A percentile compares a stretch with the other conserved stretches of the same genome.
These are phyloP conservation scores for Erannis defoliaria DNA, from an alignment of 2,888 invertebrate genomes.

Conservation along the genomic window DNA sequence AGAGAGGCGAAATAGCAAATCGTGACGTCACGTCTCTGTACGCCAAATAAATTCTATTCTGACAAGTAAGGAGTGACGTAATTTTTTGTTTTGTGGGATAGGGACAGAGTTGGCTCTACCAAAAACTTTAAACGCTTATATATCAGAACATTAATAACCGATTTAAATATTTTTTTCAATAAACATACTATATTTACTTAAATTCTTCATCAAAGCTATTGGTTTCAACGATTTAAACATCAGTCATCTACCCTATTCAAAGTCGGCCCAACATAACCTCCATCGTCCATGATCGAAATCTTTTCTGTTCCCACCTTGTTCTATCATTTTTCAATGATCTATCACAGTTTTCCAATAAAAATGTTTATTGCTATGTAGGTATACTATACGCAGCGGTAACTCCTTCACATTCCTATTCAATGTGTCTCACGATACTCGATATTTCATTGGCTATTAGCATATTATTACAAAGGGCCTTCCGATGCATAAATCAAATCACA, in stretches of 20 bases:
- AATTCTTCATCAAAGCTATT: too few relatives aligned
- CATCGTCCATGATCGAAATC: background rate
- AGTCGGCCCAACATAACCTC: background rate
- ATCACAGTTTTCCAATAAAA: conserved; percentile 25
- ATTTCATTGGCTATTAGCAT: conserved; percentile 32
- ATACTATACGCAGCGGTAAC: conserved; percentile 1
- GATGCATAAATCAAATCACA: conserved; percentile 42
- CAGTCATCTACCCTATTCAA: background rate
- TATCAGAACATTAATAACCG: too few relatives aligned
- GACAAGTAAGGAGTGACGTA: too few relatives aligned
- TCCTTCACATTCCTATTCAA: conserved; percentile 15
- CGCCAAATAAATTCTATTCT: too few relatives aligned
- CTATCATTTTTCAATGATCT: conserved; percentile 21
- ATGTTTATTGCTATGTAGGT: conserved; percentile 12
- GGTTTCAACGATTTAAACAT: too few relatives aligned
- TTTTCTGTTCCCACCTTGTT: conserved; percentile 11
- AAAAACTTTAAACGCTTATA: too few relatives aligned
- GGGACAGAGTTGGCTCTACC: too few relatives aligned
- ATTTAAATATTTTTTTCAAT: too few relatives aligned
- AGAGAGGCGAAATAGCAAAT: too few relatives aligned
- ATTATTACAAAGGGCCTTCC: conserved; percentile 26
- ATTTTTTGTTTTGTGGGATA: too few relatives aligned
- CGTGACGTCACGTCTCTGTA: too few relatives aligned
- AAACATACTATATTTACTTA: too few relatives aligned
- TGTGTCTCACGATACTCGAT: conserved; percentile 26